Evolutionary conservation across 2,113 vertebrate genomes (phyloP).

Genomic region (Nymphicus hollandicus): DNA sequence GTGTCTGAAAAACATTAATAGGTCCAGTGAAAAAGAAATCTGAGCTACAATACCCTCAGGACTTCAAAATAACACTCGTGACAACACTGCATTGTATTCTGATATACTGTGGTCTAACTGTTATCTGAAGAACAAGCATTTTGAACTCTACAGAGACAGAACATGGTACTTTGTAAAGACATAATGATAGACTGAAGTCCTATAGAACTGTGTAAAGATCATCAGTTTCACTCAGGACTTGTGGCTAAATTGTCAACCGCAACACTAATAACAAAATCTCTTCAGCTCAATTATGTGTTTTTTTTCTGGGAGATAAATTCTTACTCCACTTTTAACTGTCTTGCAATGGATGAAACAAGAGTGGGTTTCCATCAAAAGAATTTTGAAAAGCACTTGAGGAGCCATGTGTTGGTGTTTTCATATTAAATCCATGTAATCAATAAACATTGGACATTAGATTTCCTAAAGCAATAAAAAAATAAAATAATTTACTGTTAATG

Average conservation of each 20-base stretch:
- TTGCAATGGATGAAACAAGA: not conserved
- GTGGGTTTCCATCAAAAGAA: not conserved
- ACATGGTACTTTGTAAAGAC: not conserved
- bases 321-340: not conserved
- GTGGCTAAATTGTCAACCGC: not conserved
- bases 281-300: not conserved
- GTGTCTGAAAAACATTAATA: not conserved
- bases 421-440: not conserved
- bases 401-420: not conserved
- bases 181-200: not conserved
- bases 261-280: not conserved
- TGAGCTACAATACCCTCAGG: not conserved
- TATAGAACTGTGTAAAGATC: not conserved
- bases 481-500: not conserved
- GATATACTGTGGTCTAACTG: not conserved
- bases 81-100: not conserved
- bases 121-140: not conserved
- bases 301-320: not conserved
- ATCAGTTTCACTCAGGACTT: slow-evolving; percentile 7
- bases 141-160: not conserved
- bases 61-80: not conserved
- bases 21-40: slow-evolving; percentile 1
- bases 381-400: slow-evolving; percentile 11
- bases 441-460: not conserved
- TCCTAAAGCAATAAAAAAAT: not conserved